Base-by-base conservation (phyloP, 2,888 invertebrate species). In the Platycnemis pennipes region DNA sequence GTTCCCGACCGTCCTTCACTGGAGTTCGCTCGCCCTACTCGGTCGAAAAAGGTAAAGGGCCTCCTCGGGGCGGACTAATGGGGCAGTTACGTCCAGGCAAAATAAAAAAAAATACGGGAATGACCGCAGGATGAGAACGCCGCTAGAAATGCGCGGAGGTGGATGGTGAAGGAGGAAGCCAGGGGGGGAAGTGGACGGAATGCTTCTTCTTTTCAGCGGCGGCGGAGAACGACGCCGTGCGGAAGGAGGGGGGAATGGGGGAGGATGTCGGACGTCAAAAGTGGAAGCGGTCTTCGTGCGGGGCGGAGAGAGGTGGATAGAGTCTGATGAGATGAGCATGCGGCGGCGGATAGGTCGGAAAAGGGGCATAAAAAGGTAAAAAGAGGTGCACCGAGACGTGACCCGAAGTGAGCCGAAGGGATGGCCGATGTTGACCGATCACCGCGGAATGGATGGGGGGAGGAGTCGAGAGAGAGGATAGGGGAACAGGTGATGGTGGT, bases 401-500 rank as follows among this genome's bases (percentile, higher is more conserved):
- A 91, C 91, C 91, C 91, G 91, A 91, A 63, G 91, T 42, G 26
- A 91, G 91, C 91, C 91, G 91, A 91, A 91, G 91, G 77, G 91
- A 91, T 91, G 63, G 91, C 91, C 91, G 91, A 91, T 91, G 91
- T 91, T 91, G 91, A 91, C 91, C 91, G 91, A 91, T 91, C 63
- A 44, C 44, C 16, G 91, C 42, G 37, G 49, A 56, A 19, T 44
- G 37, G 46, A n/a, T n/a, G 87, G 87, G 7, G 37, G 19, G 87
- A n/a, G 87, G 87, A 31, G n/a, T n/a, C n/a, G n/a, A n/a, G 77
- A 26, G 31, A 26, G 19, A n/a, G 77, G n/a, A 31, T 46, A 88
- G 88, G 53, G 49, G 56, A 63, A 31, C 44, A 91, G 91, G 56
- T 91, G 91, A 56, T 22, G 56, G 91, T 45, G 89, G 42, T 42